Evolutionary conservation across 2,797 vertebrate species (phyloP).

Genomic region (Coracias cyanogaster): DNA sequence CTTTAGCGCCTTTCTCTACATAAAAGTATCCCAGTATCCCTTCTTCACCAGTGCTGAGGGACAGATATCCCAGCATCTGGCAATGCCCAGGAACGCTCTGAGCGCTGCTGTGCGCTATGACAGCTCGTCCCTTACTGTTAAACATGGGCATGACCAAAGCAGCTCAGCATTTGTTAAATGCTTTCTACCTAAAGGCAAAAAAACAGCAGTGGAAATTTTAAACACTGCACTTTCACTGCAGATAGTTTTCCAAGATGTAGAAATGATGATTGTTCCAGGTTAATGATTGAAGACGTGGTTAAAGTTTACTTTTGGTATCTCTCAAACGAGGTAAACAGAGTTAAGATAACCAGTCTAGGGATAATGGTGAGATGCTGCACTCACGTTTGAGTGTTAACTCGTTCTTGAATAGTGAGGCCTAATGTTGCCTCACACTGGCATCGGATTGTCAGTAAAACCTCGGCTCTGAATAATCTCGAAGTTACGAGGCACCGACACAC

Average conservation of each 20-base stretch:
- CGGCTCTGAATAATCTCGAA: background rate
- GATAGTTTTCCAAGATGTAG: slow-evolving; percentile 5
- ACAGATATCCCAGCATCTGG: background rate
- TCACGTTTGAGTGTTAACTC: background rate
- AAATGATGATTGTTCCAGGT: slow-evolving; percentile 24
- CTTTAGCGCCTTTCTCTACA: background rate
- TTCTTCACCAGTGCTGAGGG: background rate
- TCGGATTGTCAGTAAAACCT: background rate
- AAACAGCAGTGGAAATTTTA: slow-evolving; percentile 43
- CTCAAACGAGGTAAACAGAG: slow-evolving; percentile 19
- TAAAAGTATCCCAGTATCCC: background rate
- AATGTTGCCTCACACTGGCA: background rate
- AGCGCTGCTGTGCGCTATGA: background rate
- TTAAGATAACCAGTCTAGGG: slow-evolving; percentile 17
- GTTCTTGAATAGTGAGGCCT: background rate
- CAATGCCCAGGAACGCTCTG: background rate
- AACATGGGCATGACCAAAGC: background rate
- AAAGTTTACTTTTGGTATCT: slow-evolving; percentile 62
- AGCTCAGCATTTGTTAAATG: background rate
- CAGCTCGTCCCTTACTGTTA: background rate
- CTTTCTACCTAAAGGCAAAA: background rate
- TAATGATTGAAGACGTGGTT: slow-evolving; percentile 68
- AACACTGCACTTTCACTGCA: slow-evolving; percentile 46
- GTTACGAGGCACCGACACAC: background rate
- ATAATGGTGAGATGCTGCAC: slow-evolving; percentile 3